These are phyloP conservation scores for Pseudococcus viburni DNA, from an alignment of 2,888 invertebrate genomes.

Conservation along the genomic window DNA sequence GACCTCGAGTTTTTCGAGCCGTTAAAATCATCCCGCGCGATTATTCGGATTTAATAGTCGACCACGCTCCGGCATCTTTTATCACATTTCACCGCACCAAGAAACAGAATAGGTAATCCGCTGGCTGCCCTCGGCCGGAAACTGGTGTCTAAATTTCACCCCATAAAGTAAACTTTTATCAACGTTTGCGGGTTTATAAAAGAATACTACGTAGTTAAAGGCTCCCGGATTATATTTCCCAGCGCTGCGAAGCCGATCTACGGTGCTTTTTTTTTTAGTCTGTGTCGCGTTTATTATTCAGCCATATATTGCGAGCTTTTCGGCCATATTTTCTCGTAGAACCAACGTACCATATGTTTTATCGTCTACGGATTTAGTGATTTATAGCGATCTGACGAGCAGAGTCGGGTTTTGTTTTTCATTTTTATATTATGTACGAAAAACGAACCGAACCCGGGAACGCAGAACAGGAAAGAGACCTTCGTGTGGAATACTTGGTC, in stretches of 20 bases:
- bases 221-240: background rate
- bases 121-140: too few relatives aligned
- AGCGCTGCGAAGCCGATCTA: background rate
- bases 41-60: too few relatives aligned
- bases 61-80: too few relatives aligned
- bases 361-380: constrained; percentile 17
- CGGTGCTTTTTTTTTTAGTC: background rate
- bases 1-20: too few relatives aligned
- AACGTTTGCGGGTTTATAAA: background rate
- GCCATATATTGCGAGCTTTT: background rate
- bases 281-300: background rate
- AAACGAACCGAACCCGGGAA: background rate
- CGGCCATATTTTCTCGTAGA: background rate
- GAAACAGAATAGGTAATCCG: too few relatives aligned
- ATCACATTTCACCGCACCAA: too few relatives aligned
- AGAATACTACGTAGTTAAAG: background rate
- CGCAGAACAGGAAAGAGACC: background rate
- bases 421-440: background rate
- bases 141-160: background rate
- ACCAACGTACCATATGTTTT: background rate
- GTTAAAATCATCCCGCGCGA: too few relatives aligned
- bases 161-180: background rate
- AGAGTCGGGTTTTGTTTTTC: background rate
- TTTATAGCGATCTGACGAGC: constrained; percentile 12
- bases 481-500: constrained; percentile 1